Conservation (phyloP, 2,113 vertebrate species). For the Crotalus helleri region DNA sequence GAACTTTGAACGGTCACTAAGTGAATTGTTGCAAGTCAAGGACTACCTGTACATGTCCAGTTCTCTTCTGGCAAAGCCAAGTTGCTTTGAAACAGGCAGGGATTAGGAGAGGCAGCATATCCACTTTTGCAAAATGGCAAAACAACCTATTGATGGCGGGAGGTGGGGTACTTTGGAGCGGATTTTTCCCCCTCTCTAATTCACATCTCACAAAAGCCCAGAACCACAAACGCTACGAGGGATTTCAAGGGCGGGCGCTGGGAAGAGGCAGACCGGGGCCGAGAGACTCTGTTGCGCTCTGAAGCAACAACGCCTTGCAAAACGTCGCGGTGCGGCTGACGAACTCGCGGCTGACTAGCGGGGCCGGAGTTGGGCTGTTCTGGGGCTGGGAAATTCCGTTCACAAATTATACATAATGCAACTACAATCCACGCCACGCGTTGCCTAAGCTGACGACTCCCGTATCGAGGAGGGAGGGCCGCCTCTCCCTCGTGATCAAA, state of each 20-base stretch:
- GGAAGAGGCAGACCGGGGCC: neutral
- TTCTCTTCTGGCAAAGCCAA: neutral
- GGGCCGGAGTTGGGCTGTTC: neutral
- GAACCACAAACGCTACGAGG: neutral
- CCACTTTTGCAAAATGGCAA: neutral
- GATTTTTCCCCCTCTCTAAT: neutral
- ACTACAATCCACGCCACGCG: neutral
- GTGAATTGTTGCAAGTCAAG: neutral
- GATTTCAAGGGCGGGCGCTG: no score
- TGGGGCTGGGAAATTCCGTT: neutral
- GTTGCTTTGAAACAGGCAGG: neutral
- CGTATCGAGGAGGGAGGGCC: neutral
- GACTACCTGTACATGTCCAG: neutral
- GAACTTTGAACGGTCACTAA: neutral
- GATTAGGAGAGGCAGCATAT: neutral
- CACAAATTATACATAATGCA: neutral
- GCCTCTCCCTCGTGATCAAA: neutral
- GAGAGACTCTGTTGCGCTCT: no score
- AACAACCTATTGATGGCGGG: neutral
- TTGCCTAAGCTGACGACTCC: neutral
- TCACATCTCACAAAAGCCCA: neutral
- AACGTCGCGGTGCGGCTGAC: neutral
- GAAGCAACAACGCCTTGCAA: neutral
- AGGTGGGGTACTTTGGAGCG: neutral
- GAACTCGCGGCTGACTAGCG: neutral